A percentile compares a stretch with the other conserved stretches of the same genome.
Conservation (phyloP, 2,113 vertebrate genomes). For the Xyrauchen texanus region DNA sequence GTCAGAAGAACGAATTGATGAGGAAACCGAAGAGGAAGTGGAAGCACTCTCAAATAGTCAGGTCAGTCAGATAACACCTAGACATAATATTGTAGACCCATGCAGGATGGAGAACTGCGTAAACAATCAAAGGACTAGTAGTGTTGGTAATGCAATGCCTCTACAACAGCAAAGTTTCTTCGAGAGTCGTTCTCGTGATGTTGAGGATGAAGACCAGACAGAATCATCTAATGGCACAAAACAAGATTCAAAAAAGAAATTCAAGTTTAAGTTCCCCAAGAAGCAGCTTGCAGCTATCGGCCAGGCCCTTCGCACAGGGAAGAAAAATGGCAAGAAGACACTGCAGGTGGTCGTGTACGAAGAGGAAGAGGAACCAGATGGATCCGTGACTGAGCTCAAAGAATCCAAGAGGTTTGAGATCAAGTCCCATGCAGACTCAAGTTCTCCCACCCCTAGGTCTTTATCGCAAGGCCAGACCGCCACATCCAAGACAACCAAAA, state of each 20-base stretch:
- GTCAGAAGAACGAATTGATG: conserved; percentile 87
- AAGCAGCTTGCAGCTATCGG: conserved; percentile 93
- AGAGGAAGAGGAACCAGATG: conserved; percentile 91
- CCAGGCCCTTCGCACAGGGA: conserved; percentile 89
- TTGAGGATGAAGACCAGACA: conserved; percentile 53
- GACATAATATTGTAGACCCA: not conserved
- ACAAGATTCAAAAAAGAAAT: conserved; percentile 87
- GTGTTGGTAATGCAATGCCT: conserved; percentile 1
- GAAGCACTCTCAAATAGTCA: not conserved
- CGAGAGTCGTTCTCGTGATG: conserved; percentile 53
- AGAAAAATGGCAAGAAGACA: conserved; percentile 94
- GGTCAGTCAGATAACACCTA: conserved; percentile 18
- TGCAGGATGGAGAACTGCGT: not conserved
- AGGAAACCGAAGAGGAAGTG: conserved; percentile 76
- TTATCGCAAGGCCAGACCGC: conserved; percentile 39
- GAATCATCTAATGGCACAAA: conserved; percentile 47
- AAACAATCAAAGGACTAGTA: conserved; percentile 44
- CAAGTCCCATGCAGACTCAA: conserved; percentile 48
- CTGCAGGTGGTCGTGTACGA: conserved; percentile 97
- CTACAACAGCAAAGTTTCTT: conserved; percentile 38
- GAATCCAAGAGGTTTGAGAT: conserved; percentile 93
- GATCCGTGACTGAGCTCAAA: conserved; percentile 84
- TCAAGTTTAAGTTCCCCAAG: conserved; percentile 97
- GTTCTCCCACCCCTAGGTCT: conserved; percentile 30
- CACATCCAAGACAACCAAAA: conserved; percentile 63